These are phyloP conservation scores for Pipistrellus nathusii DNA, from an alignment of 2,797 vertebrate genomes.

Conservation along the genomic window DNA sequence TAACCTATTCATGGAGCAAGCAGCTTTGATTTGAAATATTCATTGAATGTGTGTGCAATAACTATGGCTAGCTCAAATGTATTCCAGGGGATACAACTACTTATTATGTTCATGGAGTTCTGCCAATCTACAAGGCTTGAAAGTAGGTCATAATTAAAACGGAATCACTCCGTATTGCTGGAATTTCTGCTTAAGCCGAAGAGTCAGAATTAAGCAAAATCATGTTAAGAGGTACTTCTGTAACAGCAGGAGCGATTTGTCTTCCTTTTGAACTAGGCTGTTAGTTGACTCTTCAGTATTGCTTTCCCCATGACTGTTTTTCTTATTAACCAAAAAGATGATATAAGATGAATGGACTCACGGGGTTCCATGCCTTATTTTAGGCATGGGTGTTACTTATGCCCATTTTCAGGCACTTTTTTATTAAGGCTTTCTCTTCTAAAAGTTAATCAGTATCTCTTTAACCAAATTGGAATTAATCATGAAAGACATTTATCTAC, in stretches of 20 bases:
- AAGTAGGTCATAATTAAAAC: conserved; percentile 79
- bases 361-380: neutral
- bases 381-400: neutral
- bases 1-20: conserved; percentile 63
- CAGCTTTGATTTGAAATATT: conserved; percentile 67
- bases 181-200: conserved; percentile 73
- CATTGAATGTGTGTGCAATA: conserved; percentile 10
- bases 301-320: neutral
- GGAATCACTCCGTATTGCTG: conserved; percentile 71
- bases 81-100: conserved; percentile 73
- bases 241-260: conserved; percentile 60
- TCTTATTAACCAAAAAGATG: conserved; percentile 36
- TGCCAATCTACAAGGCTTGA: conserved; percentile 63
- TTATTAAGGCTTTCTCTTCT: neutral
- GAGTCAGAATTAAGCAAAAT: conserved; percentile 74
- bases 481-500: neutral
- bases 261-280: conserved; percentile 55
- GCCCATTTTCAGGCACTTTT: conserved; percentile 30
- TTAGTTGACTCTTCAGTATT: conserved; percentile 37
- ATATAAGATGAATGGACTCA: neutral
- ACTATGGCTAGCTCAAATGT: conserved; percentile 51
- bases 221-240: conserved; percentile 59
- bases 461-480: conserved; percentile 34
- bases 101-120: conserved; percentile 74
- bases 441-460: conserved; percentile 26